Percentiles rank a stretch among this genome's conserved stretches.
phyloP scores from a whole-genome alignment of 2,888 invertebrate genomes.

The Pammene aurita region DNA sequence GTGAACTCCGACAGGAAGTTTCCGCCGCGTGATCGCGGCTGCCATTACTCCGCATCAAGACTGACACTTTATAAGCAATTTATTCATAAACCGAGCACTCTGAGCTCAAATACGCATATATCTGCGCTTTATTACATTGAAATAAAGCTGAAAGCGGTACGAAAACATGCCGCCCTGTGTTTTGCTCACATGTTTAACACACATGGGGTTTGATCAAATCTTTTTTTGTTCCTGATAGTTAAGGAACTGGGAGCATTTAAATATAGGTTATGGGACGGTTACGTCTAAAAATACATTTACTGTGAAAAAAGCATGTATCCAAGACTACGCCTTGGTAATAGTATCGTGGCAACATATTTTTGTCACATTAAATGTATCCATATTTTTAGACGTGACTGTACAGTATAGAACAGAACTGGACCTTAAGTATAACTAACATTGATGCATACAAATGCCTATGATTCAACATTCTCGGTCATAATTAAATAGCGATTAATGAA shows the following conservation, averaged over 20 bases:
- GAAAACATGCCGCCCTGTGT: neutral
- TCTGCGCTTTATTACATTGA: neutral
- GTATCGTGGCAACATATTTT: no score
- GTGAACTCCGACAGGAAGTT: slow-evolving; percentile 10
- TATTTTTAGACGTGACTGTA: no score
- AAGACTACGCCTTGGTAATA: no score
- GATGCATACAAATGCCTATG: no score
- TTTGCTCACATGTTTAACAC: neutral
- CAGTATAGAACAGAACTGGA: no score
- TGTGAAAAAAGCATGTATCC: no score
- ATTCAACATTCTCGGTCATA: neutral
- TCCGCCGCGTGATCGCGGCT: slow-evolving; percentile 26
- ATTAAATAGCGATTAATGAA: slow-evolving; percentile 12
- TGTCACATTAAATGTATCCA: no score
- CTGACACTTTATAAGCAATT: slow-evolving; percentile 23
- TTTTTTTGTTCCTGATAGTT: neutral
- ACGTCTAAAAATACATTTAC: no score
- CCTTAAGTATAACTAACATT: no score
- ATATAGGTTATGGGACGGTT: no score
- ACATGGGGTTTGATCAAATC: neutral
- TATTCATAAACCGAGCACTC: slow-evolving; percentile 18
- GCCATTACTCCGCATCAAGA: slow-evolving; percentile 25
- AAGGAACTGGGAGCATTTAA: neutral
- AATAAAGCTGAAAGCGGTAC: neutral
- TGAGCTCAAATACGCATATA: neutral